Percentiles rank a stretch among this genome's conserved stretches.
These are phyloP conservation scores for Yponomeuta evonymella DNA, from an alignment of 2,888 invertebrate species.

Conservation along the genomic window DNA sequence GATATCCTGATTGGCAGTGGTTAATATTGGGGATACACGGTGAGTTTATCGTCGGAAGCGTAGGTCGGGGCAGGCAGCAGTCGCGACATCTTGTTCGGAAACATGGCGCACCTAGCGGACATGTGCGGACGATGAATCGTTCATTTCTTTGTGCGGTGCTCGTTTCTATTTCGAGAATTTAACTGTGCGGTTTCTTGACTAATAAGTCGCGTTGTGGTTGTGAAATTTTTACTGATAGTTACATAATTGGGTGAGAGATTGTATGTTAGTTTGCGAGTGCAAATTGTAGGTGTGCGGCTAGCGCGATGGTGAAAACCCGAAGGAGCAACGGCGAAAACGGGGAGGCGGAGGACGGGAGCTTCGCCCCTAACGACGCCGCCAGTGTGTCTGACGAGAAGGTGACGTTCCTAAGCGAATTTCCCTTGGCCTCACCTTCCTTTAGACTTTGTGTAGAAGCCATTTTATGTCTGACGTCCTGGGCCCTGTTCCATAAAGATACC, in stretches of 20 bases:
- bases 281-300: slow-evolving; percentile 22
- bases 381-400: slow-evolving; percentile 72
- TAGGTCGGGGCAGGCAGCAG: slow-evolving; percentile 9
- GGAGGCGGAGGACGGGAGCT: slow-evolving; percentile 69
- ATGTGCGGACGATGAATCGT: slow-evolving; percentile 12
- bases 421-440: background rate
- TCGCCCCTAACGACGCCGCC: slow-evolving; percentile 64
- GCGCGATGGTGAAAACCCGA: slow-evolving; percentile 75
- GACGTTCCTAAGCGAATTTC: slow-evolving; percentile 29
- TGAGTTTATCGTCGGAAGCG: slow-evolving; percentile 1
- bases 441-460: background rate
- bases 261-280: slow-evolving; percentile 50
- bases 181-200: slow-evolving; percentile 25
- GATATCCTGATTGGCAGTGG: slow-evolving; percentile 5
- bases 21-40: background rate
- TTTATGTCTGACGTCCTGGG: background rate
- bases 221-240: slow-evolving; percentile 43
- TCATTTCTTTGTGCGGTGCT: slow-evolving; percentile 21
- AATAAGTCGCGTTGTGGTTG: slow-evolving; percentile 37
- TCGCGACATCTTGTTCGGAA: slow-evolving; percentile 12
- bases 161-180: slow-evolving; percentile 39
- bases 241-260: slow-evolving; percentile 34
- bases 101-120: slow-evolving; percentile 16
- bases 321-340: slow-evolving; percentile 73
- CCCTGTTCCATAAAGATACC: background rate